A percentile compares a stretch with the other conserved stretches of the same genome.
Evolutionary conservation across 2,113 vertebrate species (phyloP).

Genomic region (Macrotus californicus): DNA sequence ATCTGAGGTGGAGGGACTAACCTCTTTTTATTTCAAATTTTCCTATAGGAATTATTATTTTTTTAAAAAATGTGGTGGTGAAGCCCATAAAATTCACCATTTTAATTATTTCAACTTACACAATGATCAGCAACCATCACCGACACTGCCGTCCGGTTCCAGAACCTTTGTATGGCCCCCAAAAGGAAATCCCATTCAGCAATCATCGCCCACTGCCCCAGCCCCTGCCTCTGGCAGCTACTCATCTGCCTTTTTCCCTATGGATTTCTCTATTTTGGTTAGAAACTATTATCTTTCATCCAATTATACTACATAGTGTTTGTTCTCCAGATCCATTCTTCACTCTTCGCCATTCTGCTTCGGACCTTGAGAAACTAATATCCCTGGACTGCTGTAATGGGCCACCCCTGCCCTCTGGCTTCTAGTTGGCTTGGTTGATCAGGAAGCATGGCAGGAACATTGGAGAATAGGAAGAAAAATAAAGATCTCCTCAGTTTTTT

Average conservation of each 20-base stretch:
- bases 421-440: not conserved
- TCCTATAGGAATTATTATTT: not conserved
- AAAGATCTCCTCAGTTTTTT: not conserved
- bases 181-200: not conserved
- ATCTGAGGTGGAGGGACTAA: not conserved
- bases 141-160: not conserved
- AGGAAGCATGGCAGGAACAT: not conserved
- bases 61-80: not conserved
- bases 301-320: not conserved
- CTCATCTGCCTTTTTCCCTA: not conserved
- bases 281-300: not conserved
- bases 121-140: not conserved
- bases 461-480: not conserved
- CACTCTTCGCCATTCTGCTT: not conserved
- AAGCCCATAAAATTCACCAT: not conserved
- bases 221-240: not conserved
- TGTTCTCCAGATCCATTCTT: not conserved
- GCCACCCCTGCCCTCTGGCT: fast-evolving
- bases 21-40: not conserved
- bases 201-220: not conserved
- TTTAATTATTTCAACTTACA: not conserved
- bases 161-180: not conserved
- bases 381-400: fast-evolving
- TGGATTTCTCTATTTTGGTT: not conserved
- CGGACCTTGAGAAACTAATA: not conserved